These are phyloP conservation scores for Hipparchia sbordonii DNA, from an alignment of 2,888 invertebrate species.

Conservation along the genomic window DNA sequence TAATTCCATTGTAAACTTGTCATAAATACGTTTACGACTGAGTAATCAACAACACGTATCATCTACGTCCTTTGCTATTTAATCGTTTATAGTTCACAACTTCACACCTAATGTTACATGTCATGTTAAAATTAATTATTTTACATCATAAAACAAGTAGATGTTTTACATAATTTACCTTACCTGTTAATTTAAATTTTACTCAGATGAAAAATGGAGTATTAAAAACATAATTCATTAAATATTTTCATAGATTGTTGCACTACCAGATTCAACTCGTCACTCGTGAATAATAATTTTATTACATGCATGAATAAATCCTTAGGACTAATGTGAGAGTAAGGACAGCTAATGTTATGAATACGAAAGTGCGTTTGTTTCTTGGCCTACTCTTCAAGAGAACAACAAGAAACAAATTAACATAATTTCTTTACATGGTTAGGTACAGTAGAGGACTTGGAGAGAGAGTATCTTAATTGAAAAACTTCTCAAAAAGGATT, in stretches of 20 bases:
- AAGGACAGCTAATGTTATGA: too few relatives aligned
- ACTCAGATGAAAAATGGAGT: not conserved
- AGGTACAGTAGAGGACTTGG: too few relatives aligned
- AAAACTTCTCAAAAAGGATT: too few relatives aligned
- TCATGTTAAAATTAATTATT: not conserved
- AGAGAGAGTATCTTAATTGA: too few relatives aligned
- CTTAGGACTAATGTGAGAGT: too few relatives aligned
- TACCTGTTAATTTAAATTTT: not conserved
- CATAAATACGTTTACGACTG: slow-evolving; percentile 68
- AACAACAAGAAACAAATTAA: too few relatives aligned
- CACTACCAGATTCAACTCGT: not conserved
- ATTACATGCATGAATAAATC: not conserved
- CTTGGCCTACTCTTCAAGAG: too few relatives aligned
- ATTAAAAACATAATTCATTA: not conserved
- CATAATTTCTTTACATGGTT: too few relatives aligned
- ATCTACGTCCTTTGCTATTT: slow-evolving; percentile 13
- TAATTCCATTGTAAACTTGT: slow-evolving; percentile 73
- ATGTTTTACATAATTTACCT: too few relatives aligned
- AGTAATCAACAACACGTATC: slow-evolving; percentile 43
- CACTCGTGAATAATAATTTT: not conserved
- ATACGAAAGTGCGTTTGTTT: too few relatives aligned
- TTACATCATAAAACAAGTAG: too few relatives aligned
- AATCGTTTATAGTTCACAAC: not conserved
- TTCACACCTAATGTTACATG: not conserved
- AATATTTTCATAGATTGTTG: not conserved